Evolutionary conservation across 2,888 invertebrate species (phyloP).

Genomic region (Linnaemya vulpina): DNA sequence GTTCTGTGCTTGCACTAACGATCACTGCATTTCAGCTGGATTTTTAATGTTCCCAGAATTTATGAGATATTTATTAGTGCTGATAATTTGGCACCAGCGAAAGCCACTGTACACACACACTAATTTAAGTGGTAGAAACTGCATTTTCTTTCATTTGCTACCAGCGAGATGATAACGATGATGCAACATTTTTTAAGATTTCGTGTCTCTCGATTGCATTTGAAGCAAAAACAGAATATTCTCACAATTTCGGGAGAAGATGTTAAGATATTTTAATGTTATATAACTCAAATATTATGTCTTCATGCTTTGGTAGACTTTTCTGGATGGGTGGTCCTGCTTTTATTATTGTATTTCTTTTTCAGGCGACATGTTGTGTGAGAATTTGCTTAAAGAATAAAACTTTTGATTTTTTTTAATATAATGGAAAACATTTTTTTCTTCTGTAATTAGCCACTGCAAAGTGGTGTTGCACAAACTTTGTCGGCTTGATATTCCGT

Average conservation of each 20-base stretch:
- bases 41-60: conserved; percentile 16
- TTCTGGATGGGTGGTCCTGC: neutral
- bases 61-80: conserved; percentile 61
- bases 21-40: neutral
- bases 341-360: neutral
- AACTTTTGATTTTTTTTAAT: no score
- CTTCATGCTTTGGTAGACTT: neutral
- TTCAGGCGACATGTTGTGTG: neutral
- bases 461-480: neutral
- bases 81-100: conserved; percentile 36
- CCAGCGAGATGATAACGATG: conserved; percentile 17
- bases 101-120: neutral
- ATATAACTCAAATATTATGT: no score
- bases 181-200: conserved; percentile 16
- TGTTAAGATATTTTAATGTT: neutral
- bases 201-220: neutral
- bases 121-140: conserved; percentile 13
- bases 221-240: neutral
- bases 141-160: conserved; percentile 35
- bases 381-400: neutral
- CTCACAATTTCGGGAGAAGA: conserved; percentile 34
- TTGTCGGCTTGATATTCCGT: no score
- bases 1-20: neutral
- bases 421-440: no score
- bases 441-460: no score